Evolutionary conservation across 2,113 vertebrate species (phyloP).

Genomic region (Pleuronectes platessa): DNA sequence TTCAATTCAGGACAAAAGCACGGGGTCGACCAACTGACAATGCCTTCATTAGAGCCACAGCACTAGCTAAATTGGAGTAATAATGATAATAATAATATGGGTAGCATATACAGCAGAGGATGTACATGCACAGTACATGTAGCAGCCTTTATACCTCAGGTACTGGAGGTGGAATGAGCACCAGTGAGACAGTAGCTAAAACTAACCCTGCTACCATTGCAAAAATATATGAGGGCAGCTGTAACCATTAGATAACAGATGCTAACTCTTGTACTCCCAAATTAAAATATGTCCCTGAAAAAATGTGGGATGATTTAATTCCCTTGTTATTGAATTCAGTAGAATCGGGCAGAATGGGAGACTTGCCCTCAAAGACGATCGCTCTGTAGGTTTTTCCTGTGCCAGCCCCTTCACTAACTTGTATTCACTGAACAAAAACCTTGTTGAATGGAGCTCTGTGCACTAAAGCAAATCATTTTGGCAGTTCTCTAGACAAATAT

Average conservation of each 20-base stretch:
- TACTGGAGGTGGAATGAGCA: too few species aligned
- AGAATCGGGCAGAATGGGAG: slow-evolving; percentile 1
- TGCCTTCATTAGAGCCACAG: too few species aligned
- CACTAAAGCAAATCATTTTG: slow-evolving; percentile 40
- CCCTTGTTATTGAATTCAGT: slow-evolving; percentile 14
- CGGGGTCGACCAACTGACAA: too few species aligned
- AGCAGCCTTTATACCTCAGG: too few species aligned
- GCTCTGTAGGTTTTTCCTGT: neutral
- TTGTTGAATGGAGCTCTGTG: slow-evolving; percentile 17
- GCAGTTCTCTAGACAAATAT: slow-evolving; percentile 48
- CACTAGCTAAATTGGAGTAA: too few species aligned
- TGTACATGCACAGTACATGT: too few species aligned
- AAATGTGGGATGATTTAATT: neutral
- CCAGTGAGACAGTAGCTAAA: too few species aligned
- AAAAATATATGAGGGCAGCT: too few species aligned
- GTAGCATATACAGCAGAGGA: too few species aligned
- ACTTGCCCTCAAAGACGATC: neutral
- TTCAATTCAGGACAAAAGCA: too few species aligned
- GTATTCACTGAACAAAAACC: neutral
- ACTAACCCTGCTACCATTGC: too few species aligned
- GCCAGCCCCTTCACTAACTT: neutral
- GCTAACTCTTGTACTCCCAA: neutral
- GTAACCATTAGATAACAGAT: neutral
- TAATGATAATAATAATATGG: too few species aligned
- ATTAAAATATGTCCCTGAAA: neutral